A percentile compares a stretch with the other conserved stretches of the same genome.
Evolutionary conservation across 2,113 vertebrate genomes (phyloP).

Genomic region (Podarcis muralis): DNA sequence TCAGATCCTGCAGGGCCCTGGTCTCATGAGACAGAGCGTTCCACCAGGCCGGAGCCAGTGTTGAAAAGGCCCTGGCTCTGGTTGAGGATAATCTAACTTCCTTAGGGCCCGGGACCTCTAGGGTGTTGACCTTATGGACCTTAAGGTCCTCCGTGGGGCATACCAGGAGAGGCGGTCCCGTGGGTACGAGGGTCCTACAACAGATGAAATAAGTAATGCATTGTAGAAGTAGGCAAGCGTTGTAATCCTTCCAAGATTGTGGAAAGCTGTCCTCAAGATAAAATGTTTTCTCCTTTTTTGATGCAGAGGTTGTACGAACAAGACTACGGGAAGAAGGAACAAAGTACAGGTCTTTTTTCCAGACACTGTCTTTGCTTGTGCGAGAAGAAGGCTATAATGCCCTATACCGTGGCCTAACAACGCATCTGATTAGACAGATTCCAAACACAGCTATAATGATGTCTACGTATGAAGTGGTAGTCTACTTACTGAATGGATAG

Average conservation of each 20-base stretch:
- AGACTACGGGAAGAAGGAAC: slow-evolving; percentile 97
- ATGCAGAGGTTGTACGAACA: slow-evolving; percentile 95
- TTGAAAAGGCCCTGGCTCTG: too few relatives aligned
- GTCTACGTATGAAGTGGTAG: slow-evolving; percentile 97
- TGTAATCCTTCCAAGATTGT: not conserved
- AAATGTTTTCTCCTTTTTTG: slow-evolving; percentile 45
- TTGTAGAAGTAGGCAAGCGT: not conserved
- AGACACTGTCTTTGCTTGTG: slow-evolving; percentile 88
- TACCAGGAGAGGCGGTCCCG: too few relatives aligned
- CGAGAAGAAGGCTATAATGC: slow-evolving; percentile 94
- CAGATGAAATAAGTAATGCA: not conserved
- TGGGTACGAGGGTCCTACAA: too few relatives aligned
- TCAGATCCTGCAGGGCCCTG: too few relatives aligned
- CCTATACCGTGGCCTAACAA: slow-evolving; percentile 95
- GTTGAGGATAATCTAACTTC: too few relatives aligned
- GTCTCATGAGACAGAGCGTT: too few relatives aligned
- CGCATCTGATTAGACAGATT: slow-evolving; percentile 95
- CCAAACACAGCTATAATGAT: slow-evolving; percentile 99
- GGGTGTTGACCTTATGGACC: too few relatives aligned
- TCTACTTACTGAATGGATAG: slow-evolving; percentile 93
- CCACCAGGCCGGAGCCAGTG: too few relatives aligned
- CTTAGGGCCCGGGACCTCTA: too few relatives aligned
- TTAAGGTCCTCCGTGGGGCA: too few relatives aligned
- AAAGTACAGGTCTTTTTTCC: slow-evolving; percentile 96
- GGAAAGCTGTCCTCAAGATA: slow-evolving; percentile 21